Percentiles rank a stretch among this genome's conserved stretches.
Conservation (phyloP, 2,113 vertebrate species). For the Nothocercus julius region DNA sequence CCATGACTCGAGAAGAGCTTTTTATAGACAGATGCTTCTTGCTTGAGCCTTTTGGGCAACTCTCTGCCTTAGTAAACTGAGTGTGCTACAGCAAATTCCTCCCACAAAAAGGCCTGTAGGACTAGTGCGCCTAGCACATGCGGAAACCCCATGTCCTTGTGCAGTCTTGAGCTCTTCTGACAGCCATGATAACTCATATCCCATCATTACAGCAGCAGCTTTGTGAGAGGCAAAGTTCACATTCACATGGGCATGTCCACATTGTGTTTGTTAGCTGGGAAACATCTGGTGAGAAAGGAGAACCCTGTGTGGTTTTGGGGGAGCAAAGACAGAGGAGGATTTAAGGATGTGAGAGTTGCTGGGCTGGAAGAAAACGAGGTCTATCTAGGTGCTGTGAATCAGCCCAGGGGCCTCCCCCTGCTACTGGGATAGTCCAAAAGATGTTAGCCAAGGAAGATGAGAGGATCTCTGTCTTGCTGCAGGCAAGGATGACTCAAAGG, state of each 20-base stretch:
- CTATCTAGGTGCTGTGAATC: background rate
- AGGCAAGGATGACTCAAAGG: slow-evolving; percentile 3
- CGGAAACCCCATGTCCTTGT: background rate
- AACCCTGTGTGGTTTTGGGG: background rate
- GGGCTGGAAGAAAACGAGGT: background rate
- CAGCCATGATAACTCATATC: background rate
- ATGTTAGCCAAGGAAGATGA: background rate
- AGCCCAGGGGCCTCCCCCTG: background rate
- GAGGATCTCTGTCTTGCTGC: background rate
- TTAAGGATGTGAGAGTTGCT: background rate
- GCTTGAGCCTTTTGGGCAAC: background rate
- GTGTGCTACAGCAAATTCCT: background rate
- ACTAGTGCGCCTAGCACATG: background rate
- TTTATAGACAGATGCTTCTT: background rate
- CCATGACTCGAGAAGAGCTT: background rate
- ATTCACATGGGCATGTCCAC: background rate
- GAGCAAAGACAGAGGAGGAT: background rate
- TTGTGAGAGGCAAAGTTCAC: background rate
- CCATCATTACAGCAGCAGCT: background rate
- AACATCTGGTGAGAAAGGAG: background rate
- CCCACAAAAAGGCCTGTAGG: background rate
- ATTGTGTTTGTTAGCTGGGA: background rate
- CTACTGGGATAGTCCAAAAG: background rate
- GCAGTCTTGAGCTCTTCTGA: background rate
- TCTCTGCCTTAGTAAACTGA: background rate